phyloP scores from a whole-genome alignment of 2,113 vertebrate genomes.

The Hydrolagus affinis region DNA sequence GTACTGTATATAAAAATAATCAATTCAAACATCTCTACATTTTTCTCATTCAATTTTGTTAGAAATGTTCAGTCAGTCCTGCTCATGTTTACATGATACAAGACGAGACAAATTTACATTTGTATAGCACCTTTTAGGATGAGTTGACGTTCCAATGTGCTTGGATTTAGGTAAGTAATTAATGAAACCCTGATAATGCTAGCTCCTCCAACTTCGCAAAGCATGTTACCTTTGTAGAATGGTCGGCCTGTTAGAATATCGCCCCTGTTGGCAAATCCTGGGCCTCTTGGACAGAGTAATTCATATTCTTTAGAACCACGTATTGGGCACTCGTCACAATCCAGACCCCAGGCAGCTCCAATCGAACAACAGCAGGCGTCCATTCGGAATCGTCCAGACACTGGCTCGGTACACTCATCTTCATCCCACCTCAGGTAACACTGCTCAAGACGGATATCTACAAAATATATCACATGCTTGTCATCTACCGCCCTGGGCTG shows the following conservation, averaged over 20 bases:
- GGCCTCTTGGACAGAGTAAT: constrained; percentile 57
- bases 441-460: constrained; percentile 59
- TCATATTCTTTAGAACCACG: constrained; percentile 48
- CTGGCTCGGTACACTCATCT: constrained; percentile 49
- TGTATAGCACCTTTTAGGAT: too few species aligned
- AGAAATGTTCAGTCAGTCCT: too few species aligned
- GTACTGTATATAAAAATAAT: too few species aligned
- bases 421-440: constrained; percentile 62
- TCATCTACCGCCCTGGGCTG: neutral
- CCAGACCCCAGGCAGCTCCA: constrained; percentile 58
- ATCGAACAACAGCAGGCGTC: constrained; percentile 64
- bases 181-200: too few species aligned
- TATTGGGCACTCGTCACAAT: constrained; percentile 56
- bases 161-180: too few species aligned
- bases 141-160: too few species aligned
- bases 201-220: too few species aligned
- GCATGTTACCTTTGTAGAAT: constrained; percentile 58
- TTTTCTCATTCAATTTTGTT: too few species aligned
- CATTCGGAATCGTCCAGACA: constrained; percentile 54
- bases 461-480: neutral
- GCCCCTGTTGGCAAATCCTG: constrained; percentile 57
- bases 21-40: too few species aligned
- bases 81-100: too few species aligned
- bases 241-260: constrained; percentile 57
- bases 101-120: too few species aligned